Evolutionary conservation across 2,888 invertebrate species (phyloP).

Genomic region (Lasius fuliginosus): DNA sequence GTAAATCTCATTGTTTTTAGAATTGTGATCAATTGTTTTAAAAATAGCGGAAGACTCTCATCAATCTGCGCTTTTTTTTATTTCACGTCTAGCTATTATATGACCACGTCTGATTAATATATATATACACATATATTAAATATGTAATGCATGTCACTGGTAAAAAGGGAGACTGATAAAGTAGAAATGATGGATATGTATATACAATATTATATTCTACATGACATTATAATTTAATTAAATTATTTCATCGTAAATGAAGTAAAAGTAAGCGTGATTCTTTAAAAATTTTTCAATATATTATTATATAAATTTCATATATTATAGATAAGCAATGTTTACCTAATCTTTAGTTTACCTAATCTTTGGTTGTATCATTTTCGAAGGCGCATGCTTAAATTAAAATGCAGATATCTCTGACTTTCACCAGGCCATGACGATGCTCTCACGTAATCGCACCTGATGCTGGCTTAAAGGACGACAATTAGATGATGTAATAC

Average conservation of each 20-base stretch:
- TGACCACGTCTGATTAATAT: neutral
- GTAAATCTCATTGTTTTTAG: neutral
- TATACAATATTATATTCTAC: neutral
- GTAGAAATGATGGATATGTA: neutral
- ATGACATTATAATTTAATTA: neutral
- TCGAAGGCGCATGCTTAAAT: neutral
- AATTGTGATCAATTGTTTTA: neutral
- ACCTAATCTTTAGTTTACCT: neutral
- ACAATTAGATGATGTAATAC: conserved; percentile 81
- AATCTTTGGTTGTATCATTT: neutral
- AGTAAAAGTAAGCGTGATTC: too few species aligned
- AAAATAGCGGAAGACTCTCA: neutral
- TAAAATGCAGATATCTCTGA: neutral
- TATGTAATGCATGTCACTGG: neutral
- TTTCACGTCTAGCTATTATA: neutral
- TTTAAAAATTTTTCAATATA: neutral
- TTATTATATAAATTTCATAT: neutral
- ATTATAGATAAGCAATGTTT: conserved; percentile 5
- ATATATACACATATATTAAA: neutral
- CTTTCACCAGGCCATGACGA: neutral
- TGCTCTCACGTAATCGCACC: conserved; percentile 61
- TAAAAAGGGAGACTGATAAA: neutral
- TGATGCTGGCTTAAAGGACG: conserved; percentile 74
- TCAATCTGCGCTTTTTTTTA: neutral
- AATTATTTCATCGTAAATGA: too few species aligned